Percentiles rank a stretch among this genome's conserved stretches.
Conservation (phyloP, 2,797 vertebrate species). For the Myotis planiceps region DNA sequence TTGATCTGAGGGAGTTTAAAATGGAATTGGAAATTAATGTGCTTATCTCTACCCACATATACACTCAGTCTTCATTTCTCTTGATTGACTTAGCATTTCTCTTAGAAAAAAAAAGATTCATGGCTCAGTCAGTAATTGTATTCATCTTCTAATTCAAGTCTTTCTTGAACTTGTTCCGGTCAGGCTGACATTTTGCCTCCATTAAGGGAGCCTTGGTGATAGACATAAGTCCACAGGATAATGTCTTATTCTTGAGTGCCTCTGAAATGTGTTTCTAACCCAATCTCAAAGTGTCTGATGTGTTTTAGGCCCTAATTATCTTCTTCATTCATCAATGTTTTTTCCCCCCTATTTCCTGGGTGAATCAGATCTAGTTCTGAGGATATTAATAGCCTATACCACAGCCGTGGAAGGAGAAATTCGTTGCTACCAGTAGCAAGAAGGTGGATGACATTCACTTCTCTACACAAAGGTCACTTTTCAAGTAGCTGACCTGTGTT, state of each 20-base stretch:
- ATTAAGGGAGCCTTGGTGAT: constrained; percentile 10
- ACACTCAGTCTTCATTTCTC: not conserved
- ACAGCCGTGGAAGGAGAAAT: not conserved
- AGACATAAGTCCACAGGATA: not conserved
- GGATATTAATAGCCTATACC: not conserved
- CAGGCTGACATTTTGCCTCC: constrained; percentile 15
- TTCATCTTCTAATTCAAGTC: not conserved
- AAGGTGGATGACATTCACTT: not conserved
- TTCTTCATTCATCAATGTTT: not conserved
- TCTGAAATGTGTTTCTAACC: not conserved
- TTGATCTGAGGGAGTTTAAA: constrained; percentile 34
- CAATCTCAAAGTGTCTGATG: not conserved
- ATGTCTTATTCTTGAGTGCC: constrained; percentile 23
- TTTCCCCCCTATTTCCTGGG: not conserved
- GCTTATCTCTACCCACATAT: not conserved
- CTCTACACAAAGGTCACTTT: not conserved
- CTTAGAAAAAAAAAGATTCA: not conserved
- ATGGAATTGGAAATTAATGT: constrained; percentile 39
- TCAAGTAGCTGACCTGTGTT: not conserved
- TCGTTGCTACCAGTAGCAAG: constrained; percentile 15
- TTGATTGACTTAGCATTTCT: not conserved
- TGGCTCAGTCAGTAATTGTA: constrained; percentile 22
- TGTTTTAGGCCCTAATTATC: not conserved
- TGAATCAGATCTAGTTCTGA: not conserved
- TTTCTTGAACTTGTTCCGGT: constrained; percentile 22